Base-by-base conservation (phyloP, 2,888 invertebrate genomes). In the Crioceris asparagi region DNA sequence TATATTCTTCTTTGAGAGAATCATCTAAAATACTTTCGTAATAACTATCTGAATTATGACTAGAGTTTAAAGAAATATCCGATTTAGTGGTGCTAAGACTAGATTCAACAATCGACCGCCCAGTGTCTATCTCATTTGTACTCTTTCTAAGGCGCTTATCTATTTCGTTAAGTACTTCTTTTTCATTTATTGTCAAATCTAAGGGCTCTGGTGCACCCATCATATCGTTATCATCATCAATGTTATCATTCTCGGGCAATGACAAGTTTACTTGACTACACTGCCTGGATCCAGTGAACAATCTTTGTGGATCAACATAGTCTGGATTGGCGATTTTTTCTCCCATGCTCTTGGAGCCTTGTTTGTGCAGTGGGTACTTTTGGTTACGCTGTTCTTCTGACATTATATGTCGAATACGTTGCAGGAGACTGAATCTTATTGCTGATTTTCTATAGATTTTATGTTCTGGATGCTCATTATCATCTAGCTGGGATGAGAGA, bases 321-420 rank as follows among this genome's bases (percentile, higher is more conserved):
- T 90, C 88, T 0, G 84, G 79, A 49, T 84, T 79, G 1, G 91
- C 91, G 57, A 92, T 86, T 45, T 90, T 77, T 26, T 88, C 90
- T 0, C 90, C 90, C 47, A 88, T 73, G 41, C 79, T 74, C 47
- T 83, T 81, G 48, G 87, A 86, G 8, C 86, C 84, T 62, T 82
- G 84, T 56, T 80, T 80, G 54, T 83, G 81, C 41, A 76, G 67
- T 15, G 71, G 53, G 55, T 70, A 70, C 52, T 44, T 70, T 19
- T 56, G 55, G 23, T 46, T 41, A 44, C 50, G 57, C 41, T 59
- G 57, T 44, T 61, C 61, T 46, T 61, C 62, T n/a, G 57, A 59
- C 36, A 64, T 50, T 42, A 61, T 55, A 41, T 69, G 66, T 46
- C 70, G 71, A 43, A 75, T 70, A 33, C 72, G 64, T 51, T 69